Percentiles rank a stretch among this genome's conserved stretches.
Conservation (phyloP, 1,140 invertebrate species). For the Diabrotica undecimpunctata region DNA sequence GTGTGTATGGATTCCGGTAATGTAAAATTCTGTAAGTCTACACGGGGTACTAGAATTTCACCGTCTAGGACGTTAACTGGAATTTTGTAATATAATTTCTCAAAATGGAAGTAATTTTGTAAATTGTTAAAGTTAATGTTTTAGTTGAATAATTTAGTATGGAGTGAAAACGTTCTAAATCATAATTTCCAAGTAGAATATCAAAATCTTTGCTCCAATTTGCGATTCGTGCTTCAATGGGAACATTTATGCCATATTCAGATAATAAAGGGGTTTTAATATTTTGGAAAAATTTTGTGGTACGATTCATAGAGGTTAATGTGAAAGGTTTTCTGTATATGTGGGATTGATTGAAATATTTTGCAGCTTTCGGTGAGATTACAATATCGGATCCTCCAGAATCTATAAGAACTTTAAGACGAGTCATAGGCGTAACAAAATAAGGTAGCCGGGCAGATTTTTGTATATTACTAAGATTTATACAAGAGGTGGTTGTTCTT, state of each 20-base stretch:
- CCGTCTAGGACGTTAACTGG: too few relatives aligned
- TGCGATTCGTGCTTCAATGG: neutral
- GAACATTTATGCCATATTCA: neutral
- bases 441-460: neutral
- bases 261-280: neutral
- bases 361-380: neutral
- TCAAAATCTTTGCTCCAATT: neutral
- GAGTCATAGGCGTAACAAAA: neutral
- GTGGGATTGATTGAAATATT: too few relatives aligned
- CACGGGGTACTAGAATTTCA: too few relatives aligned
- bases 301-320: neutral
- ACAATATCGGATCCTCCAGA: neutral
- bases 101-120: neutral
- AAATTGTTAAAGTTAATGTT: neutral
- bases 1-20: too few relatives aligned
- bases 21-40: too few relatives aligned
- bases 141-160: neutral
- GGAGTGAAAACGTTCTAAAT: neutral
- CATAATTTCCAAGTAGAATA: neutral
- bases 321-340: too few relatives aligned
- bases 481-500: neutral
- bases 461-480: neutral
- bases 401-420: neutral
- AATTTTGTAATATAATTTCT: too few relatives aligned
- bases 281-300: neutral